Evolutionary conservation across 1,140 invertebrate genomes (phyloP).

Genomic region (Pseudomyrmex concolor): DNA sequence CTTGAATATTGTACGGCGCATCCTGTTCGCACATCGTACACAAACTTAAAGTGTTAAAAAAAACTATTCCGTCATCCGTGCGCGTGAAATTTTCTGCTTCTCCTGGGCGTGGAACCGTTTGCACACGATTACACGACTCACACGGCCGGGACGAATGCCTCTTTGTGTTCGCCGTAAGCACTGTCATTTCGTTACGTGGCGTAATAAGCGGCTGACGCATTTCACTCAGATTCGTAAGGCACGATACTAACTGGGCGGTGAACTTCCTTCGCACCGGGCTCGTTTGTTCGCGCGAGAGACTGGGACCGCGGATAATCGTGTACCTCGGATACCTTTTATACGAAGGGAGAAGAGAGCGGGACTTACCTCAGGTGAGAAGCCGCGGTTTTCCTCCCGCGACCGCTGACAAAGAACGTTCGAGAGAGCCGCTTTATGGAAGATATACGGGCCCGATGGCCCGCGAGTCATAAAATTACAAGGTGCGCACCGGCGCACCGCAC

Average conservation of each 20-base stretch:
- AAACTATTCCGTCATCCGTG: background rate
- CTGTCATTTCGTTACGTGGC: conserved; percentile 47
- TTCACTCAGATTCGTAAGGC: conserved; percentile 37
- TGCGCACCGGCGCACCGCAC: conserved; percentile 27
- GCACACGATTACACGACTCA: conserved; percentile 48
- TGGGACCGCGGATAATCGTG: conserved; percentile 36
- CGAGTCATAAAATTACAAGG: conserved; percentile 70
- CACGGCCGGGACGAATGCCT: conserved; percentile 45
- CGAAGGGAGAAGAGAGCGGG: conserved; percentile 20
- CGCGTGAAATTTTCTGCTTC: conserved; percentile 46
- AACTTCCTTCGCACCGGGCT: conserved; percentile 33
- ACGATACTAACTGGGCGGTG: conserved; percentile 22
- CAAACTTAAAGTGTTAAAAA: conserved; percentile 29
- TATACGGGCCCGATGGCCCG: conserved; percentile 28
- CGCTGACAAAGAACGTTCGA: background rate
- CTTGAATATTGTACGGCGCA: background rate
- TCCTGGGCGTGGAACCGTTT: conserved; percentile 28
- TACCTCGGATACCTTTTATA: background rate
- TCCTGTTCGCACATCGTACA: background rate
- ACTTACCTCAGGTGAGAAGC: conserved; percentile 30
- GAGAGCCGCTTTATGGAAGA: conserved; percentile 52
- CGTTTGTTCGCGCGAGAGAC: conserved; percentile 53
- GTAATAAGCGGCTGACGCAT: conserved; percentile 48
- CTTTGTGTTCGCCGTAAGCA: conserved; percentile 47
- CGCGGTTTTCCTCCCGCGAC: background rate